Evolutionary conservation across 2,888 invertebrate species (phyloP).

Genomic region (Aricia artaxerxes): DNA sequence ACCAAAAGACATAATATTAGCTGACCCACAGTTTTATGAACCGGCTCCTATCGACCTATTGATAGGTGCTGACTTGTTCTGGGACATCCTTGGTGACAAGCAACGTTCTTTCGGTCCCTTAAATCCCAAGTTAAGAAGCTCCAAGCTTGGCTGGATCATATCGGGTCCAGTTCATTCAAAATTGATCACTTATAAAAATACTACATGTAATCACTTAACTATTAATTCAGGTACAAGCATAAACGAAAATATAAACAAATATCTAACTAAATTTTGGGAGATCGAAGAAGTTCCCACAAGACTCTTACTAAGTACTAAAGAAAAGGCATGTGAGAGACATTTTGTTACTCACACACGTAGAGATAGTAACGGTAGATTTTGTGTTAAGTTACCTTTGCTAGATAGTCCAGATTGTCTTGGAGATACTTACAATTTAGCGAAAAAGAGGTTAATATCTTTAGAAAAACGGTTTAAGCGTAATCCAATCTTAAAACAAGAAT

Average conservation of each 20-base stretch:
- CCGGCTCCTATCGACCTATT: constrained; percentile 38
- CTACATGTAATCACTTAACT: constrained; percentile 35
- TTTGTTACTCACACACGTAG: constrained; percentile 38
- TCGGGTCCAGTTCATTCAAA: constrained; percentile 40
- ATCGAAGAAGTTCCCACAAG: constrained; percentile 42
- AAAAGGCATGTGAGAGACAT: constrained; percentile 42
- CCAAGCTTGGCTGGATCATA: constrained; percentile 45
- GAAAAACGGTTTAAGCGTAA: too few relatives aligned
- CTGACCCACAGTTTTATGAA: constrained; percentile 39
- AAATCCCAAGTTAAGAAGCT: constrained; percentile 38
- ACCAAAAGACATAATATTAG: constrained; percentile 36
- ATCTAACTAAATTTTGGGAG: constrained; percentile 35
- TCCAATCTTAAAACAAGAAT: background rate
- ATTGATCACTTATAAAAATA: background rate
- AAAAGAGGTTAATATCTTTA: too few relatives aligned
- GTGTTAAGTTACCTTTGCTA: constrained; percentile 23
- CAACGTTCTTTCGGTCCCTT: constrained; percentile 38
- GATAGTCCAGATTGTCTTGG: constrained; percentile 39
- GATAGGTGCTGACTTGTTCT: constrained; percentile 41
- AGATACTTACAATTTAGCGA: constrained; percentile 29
- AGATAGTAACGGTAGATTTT: background rate
- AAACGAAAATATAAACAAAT: constrained; percentile 34
- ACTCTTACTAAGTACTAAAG: constrained; percentile 34
- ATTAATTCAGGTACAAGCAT: background rate
- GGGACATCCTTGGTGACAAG: constrained; percentile 42